These are phyloP conservation scores for Smithornis capensis DNA, from an alignment of 2,113 vertebrate species.

Conservation along the genomic window DNA sequence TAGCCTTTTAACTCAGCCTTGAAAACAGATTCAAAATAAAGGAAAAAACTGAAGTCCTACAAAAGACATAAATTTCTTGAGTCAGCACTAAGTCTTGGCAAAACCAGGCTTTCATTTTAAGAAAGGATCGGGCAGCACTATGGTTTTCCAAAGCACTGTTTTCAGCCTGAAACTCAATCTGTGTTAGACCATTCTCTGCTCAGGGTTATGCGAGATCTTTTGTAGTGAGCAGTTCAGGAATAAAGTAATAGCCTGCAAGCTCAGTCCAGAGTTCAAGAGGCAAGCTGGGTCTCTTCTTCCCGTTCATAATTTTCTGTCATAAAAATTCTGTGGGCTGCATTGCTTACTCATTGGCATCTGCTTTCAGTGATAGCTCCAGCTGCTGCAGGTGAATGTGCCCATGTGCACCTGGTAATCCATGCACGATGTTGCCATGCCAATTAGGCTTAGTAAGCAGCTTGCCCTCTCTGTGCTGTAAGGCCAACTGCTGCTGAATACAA, in stretches of 20 bases:
- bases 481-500: not conserved
- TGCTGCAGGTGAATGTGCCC: not conserved
- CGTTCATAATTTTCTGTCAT: not conserved
- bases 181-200: not conserved
- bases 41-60: not conserved
- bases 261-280: not conserved
- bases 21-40: not conserved
- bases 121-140: not conserved
- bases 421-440: not conserved
- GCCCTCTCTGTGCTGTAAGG: not conserved
- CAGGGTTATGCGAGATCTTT: not conserved
- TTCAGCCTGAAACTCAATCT: not conserved
- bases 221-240: not conserved
- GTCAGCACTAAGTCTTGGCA: not conserved
- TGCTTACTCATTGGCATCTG: not conserved
- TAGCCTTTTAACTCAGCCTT: not conserved
- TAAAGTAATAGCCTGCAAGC: not conserved
- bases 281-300: not conserved
- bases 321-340: not conserved
- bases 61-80: not conserved
- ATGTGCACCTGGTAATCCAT: not conserved
- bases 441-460: not conserved
- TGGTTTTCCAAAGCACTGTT: not conserved
- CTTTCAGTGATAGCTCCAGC: not conserved
- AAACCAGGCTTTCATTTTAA: not conserved